Evolutionary conservation across 2,888 invertebrate species (phyloP).

Genomic region (Beris morrisii): DNA sequence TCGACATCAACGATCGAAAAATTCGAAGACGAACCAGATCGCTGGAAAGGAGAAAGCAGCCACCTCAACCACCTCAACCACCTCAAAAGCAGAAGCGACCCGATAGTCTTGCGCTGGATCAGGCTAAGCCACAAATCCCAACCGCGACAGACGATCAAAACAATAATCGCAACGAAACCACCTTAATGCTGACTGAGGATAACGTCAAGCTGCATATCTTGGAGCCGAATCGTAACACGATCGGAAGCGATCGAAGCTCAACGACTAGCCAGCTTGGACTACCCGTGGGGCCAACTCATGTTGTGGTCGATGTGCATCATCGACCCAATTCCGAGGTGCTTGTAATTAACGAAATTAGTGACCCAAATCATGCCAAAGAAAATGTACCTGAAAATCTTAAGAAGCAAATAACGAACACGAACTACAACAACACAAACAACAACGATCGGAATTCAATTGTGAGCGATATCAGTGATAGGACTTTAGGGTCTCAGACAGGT

Average conservation of each 20-base stretch:
- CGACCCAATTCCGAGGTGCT: constrained; percentile 21
- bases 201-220: constrained; percentile 10
- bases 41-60: background rate
- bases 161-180: background rate
- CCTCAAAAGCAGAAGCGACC: no score
- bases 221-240: constrained; percentile 27
- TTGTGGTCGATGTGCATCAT: constrained; percentile 34
- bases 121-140: background rate
- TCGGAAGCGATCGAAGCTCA: constrained; percentile 12
- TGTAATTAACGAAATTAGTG: background rate
- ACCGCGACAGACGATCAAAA: background rate
- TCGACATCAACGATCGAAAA: constrained; percentile 32
- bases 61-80: background rate
- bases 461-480: constrained; percentile 1
- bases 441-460: constrained; percentile 2
- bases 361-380: constrained; percentile 15
- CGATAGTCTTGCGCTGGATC: background rate
- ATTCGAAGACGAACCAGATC: constrained; percentile 5
- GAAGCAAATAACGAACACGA: background rate
- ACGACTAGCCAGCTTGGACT: constrained; percentile 10
- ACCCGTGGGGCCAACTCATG: constrained; percentile 8
- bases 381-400: constrained; percentile 22
- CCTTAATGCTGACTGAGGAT: background rate
- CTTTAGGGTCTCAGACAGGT: background rate
- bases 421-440: background rate